phyloP scores from a whole-genome alignment of 2,797 vertebrate species.

The Chanos chanos region DNA sequence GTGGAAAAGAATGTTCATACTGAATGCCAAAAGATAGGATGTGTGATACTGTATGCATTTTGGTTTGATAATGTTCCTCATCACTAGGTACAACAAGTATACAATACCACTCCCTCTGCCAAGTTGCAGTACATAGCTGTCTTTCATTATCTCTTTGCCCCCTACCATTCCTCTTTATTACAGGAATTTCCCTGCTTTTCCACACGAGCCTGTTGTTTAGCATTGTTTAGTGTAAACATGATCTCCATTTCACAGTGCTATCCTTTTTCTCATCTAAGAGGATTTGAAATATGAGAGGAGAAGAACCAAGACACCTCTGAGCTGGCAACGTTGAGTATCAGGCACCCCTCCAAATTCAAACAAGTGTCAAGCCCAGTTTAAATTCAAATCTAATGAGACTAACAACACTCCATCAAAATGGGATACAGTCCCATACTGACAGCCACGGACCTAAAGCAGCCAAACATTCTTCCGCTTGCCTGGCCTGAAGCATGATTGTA shows the following conservation, averaged over 20 bases:
- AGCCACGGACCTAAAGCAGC: slow-evolving; percentile 22
- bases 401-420: slow-evolving; percentile 2
- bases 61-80: no score
- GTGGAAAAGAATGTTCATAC: no score
- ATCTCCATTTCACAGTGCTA: slow-evolving; percentile 50
- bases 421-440: slow-evolving; percentile 25
- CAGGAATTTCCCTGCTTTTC: slow-evolving; percentile 54
- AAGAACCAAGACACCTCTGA: slow-evolving; percentile 18
- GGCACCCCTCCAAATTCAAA: slow-evolving; percentile 37
- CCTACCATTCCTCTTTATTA: slow-evolving; percentile 47
- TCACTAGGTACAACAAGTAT: no score
- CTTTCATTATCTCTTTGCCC: slow-evolving; percentile 2
- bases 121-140: slow-evolving; percentile 1
- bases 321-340: slow-evolving; percentile 47
- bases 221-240: slow-evolving; percentile 62
- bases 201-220: slow-evolving; percentile 24
- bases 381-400: slow-evolving; percentile 37
- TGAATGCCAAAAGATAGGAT: no score
- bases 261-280: slow-evolving; percentile 49
- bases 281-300: slow-evolving; percentile 41
- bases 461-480: slow-evolving; percentile 7
- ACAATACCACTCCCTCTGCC: neutral
- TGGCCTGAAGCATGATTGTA: slow-evolving; percentile 12
- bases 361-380: slow-evolving; percentile 18
- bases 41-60: no score